phyloP scores from a whole-genome alignment of 2,888 invertebrate genomes.

The Caradrina clavipalpis region DNA sequence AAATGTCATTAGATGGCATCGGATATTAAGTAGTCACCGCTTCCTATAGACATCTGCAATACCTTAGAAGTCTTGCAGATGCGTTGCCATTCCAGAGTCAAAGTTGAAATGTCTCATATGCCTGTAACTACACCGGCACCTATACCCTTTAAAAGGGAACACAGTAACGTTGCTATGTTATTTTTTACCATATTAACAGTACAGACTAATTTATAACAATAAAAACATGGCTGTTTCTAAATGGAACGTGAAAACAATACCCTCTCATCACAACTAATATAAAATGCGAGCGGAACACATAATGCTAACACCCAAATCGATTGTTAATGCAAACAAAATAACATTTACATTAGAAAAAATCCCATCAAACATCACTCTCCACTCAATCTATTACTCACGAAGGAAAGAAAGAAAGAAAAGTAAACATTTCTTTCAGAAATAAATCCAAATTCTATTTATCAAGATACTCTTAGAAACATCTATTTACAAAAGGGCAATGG shows the following conservation, averaged over 20 bases:
- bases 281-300: neutral
- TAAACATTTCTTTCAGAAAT: slow-evolving; percentile 3
- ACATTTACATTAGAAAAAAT: slow-evolving; percentile 4
- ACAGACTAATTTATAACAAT: too few species aligned
- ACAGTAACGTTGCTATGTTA: too few species aligned
- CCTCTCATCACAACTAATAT: slow-evolving; percentile 3
- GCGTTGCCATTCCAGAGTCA: too few species aligned
- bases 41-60: too few species aligned
- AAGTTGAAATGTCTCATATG: too few species aligned
- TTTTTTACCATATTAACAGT: too few species aligned
- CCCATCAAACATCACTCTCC: slow-evolving; percentile 10
- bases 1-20: too few species aligned
- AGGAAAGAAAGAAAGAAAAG: neutral
- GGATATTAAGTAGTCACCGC: too few species aligned
- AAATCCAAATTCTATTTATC: slow-evolving; percentile 26
- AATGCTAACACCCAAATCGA: neutral
- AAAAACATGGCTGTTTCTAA: neutral
- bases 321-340: slow-evolving; percentile 22
- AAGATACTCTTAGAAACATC: slow-evolving; percentile 7
- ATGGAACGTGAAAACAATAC: slow-evolving; percentile 14
- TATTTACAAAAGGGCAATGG: slow-evolving; percentile 12
- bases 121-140: too few species aligned
- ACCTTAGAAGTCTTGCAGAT: too few species aligned
- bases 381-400: slow-evolving; percentile 26
- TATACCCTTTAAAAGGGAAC: too few species aligned